Evolutionary conservation across 1,140 invertebrate genomes (phyloP).

Genomic region (Mya arenaria): DNA sequence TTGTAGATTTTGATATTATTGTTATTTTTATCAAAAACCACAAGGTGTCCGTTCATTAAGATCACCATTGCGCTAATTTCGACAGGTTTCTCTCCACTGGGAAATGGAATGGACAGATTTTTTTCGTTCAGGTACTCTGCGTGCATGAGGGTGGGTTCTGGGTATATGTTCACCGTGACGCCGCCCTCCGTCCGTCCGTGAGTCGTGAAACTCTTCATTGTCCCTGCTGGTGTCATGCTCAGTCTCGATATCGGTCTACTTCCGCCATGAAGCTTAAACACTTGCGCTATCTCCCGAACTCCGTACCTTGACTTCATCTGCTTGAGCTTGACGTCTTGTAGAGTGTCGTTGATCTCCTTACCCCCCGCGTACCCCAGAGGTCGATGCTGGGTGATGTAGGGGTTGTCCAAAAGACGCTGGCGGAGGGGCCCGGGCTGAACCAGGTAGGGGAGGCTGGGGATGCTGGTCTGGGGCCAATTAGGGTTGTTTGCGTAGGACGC

Average conservation of each 20-base stretch:
- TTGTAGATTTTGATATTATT: conserved; percentile 43
- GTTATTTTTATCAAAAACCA: conserved; percentile 29
- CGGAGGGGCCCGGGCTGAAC: conserved; percentile 26
- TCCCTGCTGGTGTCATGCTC: neutral
- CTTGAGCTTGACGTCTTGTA: conserved; percentile 13
- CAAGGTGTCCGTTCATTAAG: conserved; percentile 21
- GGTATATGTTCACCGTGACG: neutral
- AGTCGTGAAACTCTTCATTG: neutral
- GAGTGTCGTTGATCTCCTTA: conserved; percentile 1
- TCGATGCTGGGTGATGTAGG: neutral
- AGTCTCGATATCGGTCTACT: neutral
- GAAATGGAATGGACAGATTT: conserved; percentile 24
- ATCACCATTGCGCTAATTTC: conserved; percentile 20
- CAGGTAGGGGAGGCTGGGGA: conserved; percentile 27
- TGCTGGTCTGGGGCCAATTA: conserved; percentile 33
- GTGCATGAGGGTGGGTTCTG: neutral
- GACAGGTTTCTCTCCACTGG: conserved; percentile 17
- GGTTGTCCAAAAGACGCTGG: conserved; percentile 1
- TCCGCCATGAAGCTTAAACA: neutral
- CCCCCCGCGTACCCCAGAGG: neutral
- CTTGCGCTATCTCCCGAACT: neutral
- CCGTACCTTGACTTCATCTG: conserved; percentile 3
- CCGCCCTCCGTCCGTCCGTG: neutral
- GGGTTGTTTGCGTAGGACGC: conserved; percentile 18
- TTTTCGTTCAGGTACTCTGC: conserved; percentile 25